These are phyloP conservation scores for Trematomus loennbergii DNA, from an alignment of 2,113 vertebrate genomes.

Conservation along the genomic window DNA sequence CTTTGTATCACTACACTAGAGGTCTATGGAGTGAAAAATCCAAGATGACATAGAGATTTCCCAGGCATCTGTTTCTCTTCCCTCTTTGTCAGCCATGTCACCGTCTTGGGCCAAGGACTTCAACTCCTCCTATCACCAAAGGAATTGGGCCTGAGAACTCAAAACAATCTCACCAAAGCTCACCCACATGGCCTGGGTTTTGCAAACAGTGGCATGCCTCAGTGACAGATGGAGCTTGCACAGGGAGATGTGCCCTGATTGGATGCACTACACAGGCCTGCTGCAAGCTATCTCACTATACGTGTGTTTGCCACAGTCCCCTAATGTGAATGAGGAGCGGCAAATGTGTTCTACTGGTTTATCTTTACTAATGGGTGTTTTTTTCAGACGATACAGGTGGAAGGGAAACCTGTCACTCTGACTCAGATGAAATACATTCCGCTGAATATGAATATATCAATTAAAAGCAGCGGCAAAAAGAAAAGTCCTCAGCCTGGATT, in stretches of 20 bases:
- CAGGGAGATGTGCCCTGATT: conserved; percentile 56
- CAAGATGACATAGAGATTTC: conserved; percentile 55
- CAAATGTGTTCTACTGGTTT: conserved; percentile 14
- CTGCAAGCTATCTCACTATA: conserved; percentile 48
- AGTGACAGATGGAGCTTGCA: conserved; percentile 75
- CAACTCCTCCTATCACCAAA: conserved; percentile 42
- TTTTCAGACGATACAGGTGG: conserved; percentile 25
- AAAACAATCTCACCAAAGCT: conserved; percentile 54
- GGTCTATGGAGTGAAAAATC: conserved; percentile 38
- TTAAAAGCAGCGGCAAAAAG: no score
- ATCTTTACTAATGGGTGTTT: conserved; percentile 7
- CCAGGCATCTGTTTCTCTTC: conserved; percentile 52
- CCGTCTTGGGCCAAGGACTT: conserved; percentile 59
- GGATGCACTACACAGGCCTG: conserved; percentile 54
- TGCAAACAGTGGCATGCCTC: conserved; percentile 55
- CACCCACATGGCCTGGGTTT: conserved; percentile 64
- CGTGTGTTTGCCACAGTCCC: conserved; percentile 25
- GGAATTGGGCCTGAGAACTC: conserved; percentile 47
- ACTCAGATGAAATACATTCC: not conserved
- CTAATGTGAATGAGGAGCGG: conserved; percentile 16
- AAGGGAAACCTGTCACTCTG: conserved; percentile 8
- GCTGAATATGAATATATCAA: no score
- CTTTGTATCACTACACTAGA: conserved; percentile 10
- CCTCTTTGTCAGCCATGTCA: conserved; percentile 36
- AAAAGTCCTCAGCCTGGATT: no score